Percentiles rank a stretch among this genome's conserved stretches.
phyloP scores from a whole-genome alignment of 2,113 vertebrate genomes.

The Alouatta palliata region DNA sequence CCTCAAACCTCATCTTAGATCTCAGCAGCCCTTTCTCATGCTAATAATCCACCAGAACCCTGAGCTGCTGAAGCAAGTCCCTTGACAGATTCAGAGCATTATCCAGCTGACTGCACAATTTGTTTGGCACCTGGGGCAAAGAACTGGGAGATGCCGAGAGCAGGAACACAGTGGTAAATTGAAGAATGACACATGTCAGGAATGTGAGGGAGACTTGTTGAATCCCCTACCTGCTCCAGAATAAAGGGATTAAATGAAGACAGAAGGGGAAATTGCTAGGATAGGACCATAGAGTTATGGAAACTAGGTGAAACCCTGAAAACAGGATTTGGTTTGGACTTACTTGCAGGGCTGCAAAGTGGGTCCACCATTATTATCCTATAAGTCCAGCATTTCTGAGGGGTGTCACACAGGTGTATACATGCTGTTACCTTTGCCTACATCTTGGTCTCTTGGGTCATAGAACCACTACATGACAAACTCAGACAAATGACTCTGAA shows the following conservation, averaged over 20 bases:
- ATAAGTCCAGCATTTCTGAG: not conserved
- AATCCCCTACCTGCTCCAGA: not conserved
- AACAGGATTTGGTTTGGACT: not conserved
- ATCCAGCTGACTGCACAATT: not conserved
- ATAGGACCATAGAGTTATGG: not conserved
- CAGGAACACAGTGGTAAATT: not conserved
- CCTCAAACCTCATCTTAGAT: not conserved
- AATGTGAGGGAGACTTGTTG: not conserved
- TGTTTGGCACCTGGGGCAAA: slow-evolving; percentile 19
- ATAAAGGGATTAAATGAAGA: not conserved
- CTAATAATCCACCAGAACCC: not conserved
- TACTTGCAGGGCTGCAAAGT: not conserved
- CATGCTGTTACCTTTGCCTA: not conserved
- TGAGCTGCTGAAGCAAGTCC: not conserved
- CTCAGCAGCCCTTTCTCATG: not conserved
- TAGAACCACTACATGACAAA: not conserved
- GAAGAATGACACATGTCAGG: not conserved
- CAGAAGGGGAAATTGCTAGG: not conserved
- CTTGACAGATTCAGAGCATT: slow-evolving; percentile 1
- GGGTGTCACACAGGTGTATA: not conserved
- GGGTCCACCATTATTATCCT: not conserved
- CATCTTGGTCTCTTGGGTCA: not conserved
- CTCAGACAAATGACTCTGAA: not conserved
- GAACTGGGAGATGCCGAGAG: not conserved
- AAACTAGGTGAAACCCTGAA: slow-evolving; percentile 15